These are phyloP conservation scores for Ophion ellenae DNA, from an alignment of 2,888 invertebrate genomes.

Conservation along the genomic window DNA sequence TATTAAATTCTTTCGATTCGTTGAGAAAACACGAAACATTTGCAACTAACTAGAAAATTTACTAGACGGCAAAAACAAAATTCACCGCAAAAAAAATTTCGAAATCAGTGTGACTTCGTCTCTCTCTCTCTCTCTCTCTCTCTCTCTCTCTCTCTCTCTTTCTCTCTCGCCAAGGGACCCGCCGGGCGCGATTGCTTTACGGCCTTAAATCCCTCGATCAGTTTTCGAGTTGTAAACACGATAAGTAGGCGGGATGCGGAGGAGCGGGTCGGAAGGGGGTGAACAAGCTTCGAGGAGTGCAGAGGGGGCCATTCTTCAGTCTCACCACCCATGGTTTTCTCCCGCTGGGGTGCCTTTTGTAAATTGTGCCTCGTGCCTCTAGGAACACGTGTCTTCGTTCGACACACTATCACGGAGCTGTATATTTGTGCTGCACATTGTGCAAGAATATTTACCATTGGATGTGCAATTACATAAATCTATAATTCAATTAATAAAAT, in stretches of 20 bases:
- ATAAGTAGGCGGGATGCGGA: conserved; percentile 16
- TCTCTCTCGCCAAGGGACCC: conserved; percentile 18
- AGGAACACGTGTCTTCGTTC: conserved; percentile 62
- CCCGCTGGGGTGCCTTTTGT: conserved; percentile 58
- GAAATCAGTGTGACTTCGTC: conserved; percentile 4
- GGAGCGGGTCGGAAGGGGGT: neutral
- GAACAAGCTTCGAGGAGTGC: conserved; percentile 29
- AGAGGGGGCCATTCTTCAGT: conserved; percentile 52
- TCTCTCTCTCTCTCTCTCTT: too few relatives aligned
- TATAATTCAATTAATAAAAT: too few relatives aligned
- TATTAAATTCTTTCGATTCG: neutral
- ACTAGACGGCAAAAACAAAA: conserved; percentile 21
- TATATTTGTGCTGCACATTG: neutral
- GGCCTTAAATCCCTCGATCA: conserved; percentile 68
- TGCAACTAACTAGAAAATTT: too few relatives aligned
- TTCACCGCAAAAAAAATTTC: neutral
- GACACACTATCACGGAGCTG: neutral
- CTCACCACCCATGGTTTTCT: conserved; percentile 63
- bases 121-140: neutral
- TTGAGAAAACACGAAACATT: neutral
- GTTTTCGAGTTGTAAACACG: conserved; percentile 68
- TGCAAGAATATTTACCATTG: neutral
- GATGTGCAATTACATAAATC: too few relatives aligned
- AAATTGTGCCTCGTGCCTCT: conserved; percentile 6
- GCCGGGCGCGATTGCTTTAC: conserved; percentile 47